phyloP scores from a whole-genome alignment of 2,113 vertebrate genomes.

The Pitta sordida region DNA sequence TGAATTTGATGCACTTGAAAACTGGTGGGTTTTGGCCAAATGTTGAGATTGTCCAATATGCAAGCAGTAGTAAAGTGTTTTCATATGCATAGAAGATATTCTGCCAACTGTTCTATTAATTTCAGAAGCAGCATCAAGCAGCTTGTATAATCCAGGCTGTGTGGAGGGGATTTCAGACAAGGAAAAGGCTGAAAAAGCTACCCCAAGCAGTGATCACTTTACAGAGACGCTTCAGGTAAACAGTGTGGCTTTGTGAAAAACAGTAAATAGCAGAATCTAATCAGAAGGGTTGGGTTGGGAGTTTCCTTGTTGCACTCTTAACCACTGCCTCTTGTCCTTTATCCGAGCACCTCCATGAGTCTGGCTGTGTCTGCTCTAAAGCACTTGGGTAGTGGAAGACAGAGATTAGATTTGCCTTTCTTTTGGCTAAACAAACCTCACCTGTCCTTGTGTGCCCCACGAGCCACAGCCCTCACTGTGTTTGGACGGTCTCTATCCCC shows the following conservation, averaged over 20 bases:
- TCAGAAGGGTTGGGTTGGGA: neutral
- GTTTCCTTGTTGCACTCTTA: neutral
- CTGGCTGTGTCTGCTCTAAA: neutral
- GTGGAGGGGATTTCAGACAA: conserved; percentile 86
- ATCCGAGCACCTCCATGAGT: neutral
- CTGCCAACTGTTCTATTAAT: conserved; percentile 39
- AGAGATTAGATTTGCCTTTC: neutral
- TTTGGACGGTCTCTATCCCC: neutral
- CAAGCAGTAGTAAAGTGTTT: neutral
- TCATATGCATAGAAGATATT: neutral
- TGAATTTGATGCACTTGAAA: neutral
- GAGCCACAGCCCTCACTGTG: neutral
- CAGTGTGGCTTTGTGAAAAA: neutral
- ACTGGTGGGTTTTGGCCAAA: neutral
- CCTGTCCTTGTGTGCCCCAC: neutral
- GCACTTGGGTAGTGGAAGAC: neutral
- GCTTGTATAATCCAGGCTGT: conserved; percentile 87
- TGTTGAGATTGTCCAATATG: neutral
- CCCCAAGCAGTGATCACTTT: conserved; percentile 79
- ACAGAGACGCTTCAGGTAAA: conserved; percentile 91
- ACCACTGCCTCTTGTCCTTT: neutral
- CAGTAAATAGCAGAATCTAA: neutral
- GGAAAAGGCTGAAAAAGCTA: conserved; percentile 85
- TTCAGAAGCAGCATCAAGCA: conserved; percentile 79
- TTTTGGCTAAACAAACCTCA: neutral